Evolutionary conservation across 2,113 vertebrate genomes (phyloP).

Genomic region (Jacana jacana): DNA sequence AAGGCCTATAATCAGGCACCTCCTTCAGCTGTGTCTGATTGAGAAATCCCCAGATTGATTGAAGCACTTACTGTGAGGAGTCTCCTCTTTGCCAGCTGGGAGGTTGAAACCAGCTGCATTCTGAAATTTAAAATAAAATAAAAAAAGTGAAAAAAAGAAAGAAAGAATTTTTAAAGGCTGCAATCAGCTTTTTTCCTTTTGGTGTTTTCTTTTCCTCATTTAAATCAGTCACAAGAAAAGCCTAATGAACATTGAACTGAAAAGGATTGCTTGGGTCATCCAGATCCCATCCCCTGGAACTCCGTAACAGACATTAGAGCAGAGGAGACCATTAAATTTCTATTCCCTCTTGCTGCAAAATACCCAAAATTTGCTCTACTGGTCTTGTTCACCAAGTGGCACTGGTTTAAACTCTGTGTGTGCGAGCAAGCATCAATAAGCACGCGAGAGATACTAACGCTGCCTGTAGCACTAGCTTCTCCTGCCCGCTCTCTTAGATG

Average conservation of each 20-base stretch:
- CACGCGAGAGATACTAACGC: background rate
- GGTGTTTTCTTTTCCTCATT: background rate
- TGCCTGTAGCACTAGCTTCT: background rate
- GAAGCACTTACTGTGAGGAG: background rate
- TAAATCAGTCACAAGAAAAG: background rate
- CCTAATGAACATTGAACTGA: background rate
- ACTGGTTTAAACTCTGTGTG: background rate
- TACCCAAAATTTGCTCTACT: background rate
- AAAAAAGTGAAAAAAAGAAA: background rate
- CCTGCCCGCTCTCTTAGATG: background rate
- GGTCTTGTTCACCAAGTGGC: background rate
- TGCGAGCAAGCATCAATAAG: background rate
- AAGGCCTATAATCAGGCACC: constrained; percentile 37
- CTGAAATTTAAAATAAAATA: background rate
- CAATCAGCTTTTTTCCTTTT: background rate
- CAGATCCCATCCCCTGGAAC: background rate
- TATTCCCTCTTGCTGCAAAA: background rate
- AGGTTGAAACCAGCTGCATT: constrained; percentile 33
- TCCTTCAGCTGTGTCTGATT: constrained; percentile 29
- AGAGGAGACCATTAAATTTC: background rate
- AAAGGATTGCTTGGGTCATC: background rate
- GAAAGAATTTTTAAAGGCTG: background rate
- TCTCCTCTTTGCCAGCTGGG: constrained; percentile 20
- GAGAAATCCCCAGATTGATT: constrained; percentile 28
- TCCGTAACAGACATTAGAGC: background rate